Evolutionary conservation across 2,888 invertebrate genomes (phyloP).

Genomic region (Troilus luridus): DNA sequence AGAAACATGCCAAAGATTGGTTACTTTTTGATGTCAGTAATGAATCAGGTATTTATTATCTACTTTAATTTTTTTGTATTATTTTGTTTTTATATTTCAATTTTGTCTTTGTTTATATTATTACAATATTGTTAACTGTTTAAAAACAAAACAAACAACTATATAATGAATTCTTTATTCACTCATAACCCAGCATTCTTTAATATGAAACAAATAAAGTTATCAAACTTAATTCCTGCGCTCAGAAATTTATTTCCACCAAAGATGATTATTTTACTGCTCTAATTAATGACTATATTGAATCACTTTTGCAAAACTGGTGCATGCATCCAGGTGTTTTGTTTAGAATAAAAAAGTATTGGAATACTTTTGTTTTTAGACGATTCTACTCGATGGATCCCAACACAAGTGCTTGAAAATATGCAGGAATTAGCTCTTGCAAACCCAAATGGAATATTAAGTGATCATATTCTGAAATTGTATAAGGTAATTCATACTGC

Average conservation of each 20-base stretch:
- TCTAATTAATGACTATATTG: no score
- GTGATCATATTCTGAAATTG: not conserved
- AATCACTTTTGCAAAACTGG: no score
- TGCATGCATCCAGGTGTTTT: no score
- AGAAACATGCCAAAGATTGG: constrained; percentile 39
- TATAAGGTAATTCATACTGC: constrained; percentile 30
- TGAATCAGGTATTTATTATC: constrained; percentile 9
- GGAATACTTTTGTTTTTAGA: constrained; percentile 1
- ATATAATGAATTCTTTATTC: no score
- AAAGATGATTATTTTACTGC: no score
- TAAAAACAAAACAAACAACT: no score
- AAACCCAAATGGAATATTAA: constrained; percentile 3
- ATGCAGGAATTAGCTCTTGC: constrained; percentile 40
- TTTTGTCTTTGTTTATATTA: no score
- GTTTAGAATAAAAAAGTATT: not conserved
- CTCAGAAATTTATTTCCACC: no score
- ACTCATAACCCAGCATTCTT: no score
- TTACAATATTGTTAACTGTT: no score
- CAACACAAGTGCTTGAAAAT: constrained; percentile 49
- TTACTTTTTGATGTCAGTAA: constrained; percentile 46
- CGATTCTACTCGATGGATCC: constrained; percentile 41
- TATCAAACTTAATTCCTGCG: no score
- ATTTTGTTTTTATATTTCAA: not conserved
- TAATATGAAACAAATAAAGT: no score
- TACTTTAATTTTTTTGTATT: not conserved